phyloP scores from a whole-genome alignment of 2,797 vertebrate genomes.

The Agapornis canus region DNA sequence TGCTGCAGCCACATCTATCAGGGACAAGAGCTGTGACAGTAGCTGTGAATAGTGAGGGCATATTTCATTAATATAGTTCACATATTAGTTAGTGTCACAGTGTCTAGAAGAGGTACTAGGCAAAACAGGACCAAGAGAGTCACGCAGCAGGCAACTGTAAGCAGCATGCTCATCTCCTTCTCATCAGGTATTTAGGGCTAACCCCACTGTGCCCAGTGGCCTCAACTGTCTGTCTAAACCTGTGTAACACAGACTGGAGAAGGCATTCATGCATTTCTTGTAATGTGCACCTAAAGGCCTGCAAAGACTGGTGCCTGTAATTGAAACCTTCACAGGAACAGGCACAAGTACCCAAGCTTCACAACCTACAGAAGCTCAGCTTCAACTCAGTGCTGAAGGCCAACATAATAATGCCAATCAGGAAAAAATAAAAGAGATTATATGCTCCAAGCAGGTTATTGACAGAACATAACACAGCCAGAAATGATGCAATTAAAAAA shows the following conservation, averaged over 20 bases:
- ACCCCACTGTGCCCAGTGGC: accelerated
- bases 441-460: neutral
- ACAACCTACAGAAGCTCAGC: accelerated
- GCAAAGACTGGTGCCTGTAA: neutral
- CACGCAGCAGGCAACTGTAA: neutral
- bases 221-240: neutral
- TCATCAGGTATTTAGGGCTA: neutral
- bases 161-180: neutral
- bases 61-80: neutral
- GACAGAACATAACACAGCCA: neutral
- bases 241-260: neutral
- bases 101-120: too few species aligned
- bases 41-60: accelerated
- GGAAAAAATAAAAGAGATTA: neutral
- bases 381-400: neutral
- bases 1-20: neutral
- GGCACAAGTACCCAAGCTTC: neutral
- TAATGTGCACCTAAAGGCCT: neutral
- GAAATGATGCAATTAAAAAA: neutral
- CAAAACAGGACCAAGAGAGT: neutral
- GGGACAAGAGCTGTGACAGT: neutral
- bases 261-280: too few species aligned
- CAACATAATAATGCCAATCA: neutral
- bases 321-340: neutral
- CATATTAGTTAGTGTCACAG: neutral